Evolutionary conservation across 2,113 vertebrate species (phyloP), one percentile per base, ranked within the genome.

Genomic region (Elephantulus edwardii): DNA sequence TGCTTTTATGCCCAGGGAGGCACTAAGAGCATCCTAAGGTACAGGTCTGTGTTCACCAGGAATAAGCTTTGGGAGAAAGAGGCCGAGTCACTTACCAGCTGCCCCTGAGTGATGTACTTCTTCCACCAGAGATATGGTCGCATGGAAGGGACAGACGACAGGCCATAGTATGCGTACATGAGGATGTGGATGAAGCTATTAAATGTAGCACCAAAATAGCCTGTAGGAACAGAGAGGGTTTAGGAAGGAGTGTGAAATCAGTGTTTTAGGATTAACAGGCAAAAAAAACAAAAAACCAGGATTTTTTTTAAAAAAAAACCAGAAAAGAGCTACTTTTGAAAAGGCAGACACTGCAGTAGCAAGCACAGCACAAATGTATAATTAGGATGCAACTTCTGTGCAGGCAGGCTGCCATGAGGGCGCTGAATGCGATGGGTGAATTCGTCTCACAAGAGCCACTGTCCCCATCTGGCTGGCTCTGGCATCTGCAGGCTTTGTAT

Each of bases 81-180:
- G 82, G 89, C 40, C 3, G 6, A 2, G 26, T 42, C 46, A 97
- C 99, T 98, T 97, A 99, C 99, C 98, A 99, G 97, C 97, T 99
- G 99, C 16, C 99, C 98, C 97, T 99, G 99, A 46, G 99, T 99
- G 97, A 99, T 99, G 96, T 99, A 99, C 95, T 98, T 99, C 98
- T 99, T 99, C 99, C 99, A 99, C 99, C 99, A 99, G 77, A 99
- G 98, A 97, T 99, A 99, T 0, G 99, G 99, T 46, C 99, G 98
- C 91, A 99, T 97, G 92, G 98, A 98, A 19, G 99, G 99, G 94
- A 99, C 88, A 28, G 98, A 98, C 0, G 99, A 99, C 93, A 99
- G 97, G 20, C 98, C 98, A 0, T 99, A 99, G 96, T 99, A 99
- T 2, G 99, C 99, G 95, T 99, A 99, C 99, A 99, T 99, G 94